Evolutionary conservation across 2,113 vertebrate species (phyloP).

Genomic region (Smithornis capensis): DNA sequence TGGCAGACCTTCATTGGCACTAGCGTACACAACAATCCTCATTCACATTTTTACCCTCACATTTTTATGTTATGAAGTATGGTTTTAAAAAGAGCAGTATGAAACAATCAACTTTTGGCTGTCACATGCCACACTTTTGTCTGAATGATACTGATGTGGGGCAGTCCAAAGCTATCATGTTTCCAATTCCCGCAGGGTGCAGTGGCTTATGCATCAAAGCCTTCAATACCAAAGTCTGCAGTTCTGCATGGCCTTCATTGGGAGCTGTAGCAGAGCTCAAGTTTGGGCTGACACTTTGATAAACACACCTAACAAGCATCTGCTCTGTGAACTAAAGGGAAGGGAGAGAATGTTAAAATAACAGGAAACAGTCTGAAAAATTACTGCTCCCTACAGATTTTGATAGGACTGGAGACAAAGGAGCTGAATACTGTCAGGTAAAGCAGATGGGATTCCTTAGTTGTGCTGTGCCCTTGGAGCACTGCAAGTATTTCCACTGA

Average conservation of each 20-base stretch:
- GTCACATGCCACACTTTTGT: background rate
- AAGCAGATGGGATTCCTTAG: background rate
- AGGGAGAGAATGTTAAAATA: background rate
- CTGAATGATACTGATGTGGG: background rate
- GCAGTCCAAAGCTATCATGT: background rate
- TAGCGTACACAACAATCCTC: background rate
- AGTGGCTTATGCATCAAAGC: background rate
- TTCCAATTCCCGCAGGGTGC: background rate
- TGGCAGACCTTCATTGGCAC: background rate
- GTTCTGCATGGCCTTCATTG: background rate
- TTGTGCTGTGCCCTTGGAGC: background rate
- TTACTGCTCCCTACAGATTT: background rate
- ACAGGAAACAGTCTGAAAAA: background rate
- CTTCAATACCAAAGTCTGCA: background rate
- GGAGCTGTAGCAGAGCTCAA: fast-evolving
- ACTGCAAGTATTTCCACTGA: background rate
- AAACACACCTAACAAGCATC: fast-evolving
- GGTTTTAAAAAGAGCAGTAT: background rate
- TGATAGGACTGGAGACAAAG: background rate
- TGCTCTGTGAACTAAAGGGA: background rate
- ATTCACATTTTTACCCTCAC: no score
- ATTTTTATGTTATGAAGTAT: background rate
- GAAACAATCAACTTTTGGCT: background rate
- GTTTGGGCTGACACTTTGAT: background rate
- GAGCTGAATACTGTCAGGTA: background rate